Percentiles rank a stretch among this genome's conserved stretches.
These are phyloP conservation scores for Platycnemis pennipes DNA, from an alignment of 2,888 invertebrate species.

Conservation along the genomic window DNA sequence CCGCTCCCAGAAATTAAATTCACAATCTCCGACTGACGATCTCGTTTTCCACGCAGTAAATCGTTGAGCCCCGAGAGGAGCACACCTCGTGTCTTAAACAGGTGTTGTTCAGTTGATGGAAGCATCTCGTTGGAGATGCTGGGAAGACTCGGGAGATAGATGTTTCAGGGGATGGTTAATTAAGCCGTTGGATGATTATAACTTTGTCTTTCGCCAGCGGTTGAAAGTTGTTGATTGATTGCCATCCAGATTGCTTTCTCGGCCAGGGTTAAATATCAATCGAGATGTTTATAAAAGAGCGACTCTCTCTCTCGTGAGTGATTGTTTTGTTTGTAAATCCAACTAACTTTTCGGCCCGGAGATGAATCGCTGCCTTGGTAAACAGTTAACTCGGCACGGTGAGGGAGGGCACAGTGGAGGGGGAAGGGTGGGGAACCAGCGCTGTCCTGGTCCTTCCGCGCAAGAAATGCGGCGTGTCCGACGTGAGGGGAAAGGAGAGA, in stretches of 20 bases:
- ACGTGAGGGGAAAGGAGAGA: too few relatives aligned
- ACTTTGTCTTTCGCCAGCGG: constrained; percentile 15
- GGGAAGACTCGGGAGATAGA: constrained; percentile 38
- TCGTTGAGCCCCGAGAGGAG: background rate
- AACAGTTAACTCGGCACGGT: background rate
- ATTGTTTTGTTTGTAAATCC: constrained; percentile 38
- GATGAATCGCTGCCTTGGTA: constrained; percentile 8
- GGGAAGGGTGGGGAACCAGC: background rate
- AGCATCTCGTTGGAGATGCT: background rate
- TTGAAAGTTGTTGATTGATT: constrained; percentile 44
- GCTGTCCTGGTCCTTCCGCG: background rate
- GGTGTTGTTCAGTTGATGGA: background rate
- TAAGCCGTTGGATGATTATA: constrained; percentile 38
- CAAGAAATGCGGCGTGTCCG: background rate
- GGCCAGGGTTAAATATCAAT: constrained; percentile 49
- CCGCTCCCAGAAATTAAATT: background rate
- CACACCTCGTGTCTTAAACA: background rate
- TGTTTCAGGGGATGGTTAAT: background rate
- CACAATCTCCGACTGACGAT: background rate
- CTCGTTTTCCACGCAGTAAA: background rate
- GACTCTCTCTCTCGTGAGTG: background rate
- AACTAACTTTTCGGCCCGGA: background rate
- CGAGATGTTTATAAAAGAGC: constrained; percentile 20
- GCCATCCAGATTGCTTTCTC: constrained; percentile 6
- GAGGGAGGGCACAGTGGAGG: background rate